These are phyloP conservation scores for Branchinecta lynchi DNA, from an alignment of 1,140 invertebrate genomes.

Conservation along the genomic window DNA sequence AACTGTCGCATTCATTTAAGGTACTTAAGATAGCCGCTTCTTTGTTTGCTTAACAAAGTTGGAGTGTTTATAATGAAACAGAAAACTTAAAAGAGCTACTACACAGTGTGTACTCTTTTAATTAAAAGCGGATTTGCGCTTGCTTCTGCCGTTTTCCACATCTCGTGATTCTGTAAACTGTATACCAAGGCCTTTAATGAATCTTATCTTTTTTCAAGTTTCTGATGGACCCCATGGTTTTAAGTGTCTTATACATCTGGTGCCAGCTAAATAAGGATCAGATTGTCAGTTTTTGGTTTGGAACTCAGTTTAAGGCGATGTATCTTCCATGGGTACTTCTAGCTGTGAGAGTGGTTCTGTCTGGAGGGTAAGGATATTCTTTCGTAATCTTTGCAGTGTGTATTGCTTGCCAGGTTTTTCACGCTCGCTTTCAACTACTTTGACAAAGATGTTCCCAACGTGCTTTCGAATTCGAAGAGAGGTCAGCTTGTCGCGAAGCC, in stretches of 20 bases:
- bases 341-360: slow-evolving; percentile 79
- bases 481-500: too few species aligned
- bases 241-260: slow-evolving; percentile 93
- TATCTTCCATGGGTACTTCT: slow-evolving; percentile 96
- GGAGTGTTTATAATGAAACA: too few species aligned
- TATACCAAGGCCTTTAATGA: slow-evolving; percentile 10
- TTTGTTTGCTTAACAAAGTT: too few species aligned
- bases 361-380: slow-evolving; percentile 48
- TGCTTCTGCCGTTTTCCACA: not conserved
- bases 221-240: slow-evolving; percentile 91
- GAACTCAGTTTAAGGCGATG: slow-evolving; percentile 92
- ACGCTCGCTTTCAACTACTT: too few species aligned
- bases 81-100: too few species aligned
- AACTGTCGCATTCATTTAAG: too few species aligned
- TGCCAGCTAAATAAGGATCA: slow-evolving; percentile 93
- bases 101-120: not conserved
- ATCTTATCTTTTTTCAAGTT: slow-evolving; percentile 39
- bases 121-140: not conserved
- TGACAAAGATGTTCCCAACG: too few species aligned
- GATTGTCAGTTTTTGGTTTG: slow-evolving; percentile 97
- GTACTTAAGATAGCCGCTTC: too few species aligned
- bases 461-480: too few species aligned
- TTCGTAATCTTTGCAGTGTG: too few species aligned
- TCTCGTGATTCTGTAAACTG: not conserved
- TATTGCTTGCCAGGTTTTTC: too few species aligned